These are phyloP conservation scores for Pandemis heparana DNA, from an alignment of 2,888 invertebrate genomes.

Conservation along the genomic window DNA sequence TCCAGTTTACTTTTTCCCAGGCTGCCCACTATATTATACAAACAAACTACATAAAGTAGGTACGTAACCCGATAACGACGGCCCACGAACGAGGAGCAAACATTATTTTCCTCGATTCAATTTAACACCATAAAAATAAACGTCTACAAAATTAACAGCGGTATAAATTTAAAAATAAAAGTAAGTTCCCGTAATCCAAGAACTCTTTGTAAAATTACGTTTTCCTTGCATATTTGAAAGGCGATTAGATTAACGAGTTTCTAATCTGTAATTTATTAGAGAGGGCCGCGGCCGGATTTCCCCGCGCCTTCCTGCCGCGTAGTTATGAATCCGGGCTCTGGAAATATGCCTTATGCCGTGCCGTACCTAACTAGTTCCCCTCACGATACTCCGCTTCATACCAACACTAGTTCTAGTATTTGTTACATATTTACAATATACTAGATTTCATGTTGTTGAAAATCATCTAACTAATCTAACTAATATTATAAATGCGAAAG, in stretches of 20 bases:
- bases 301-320: constrained; percentile 59
- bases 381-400: constrained; percentile 12
- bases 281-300: constrained; percentile 65
- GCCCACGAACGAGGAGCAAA: background rate
- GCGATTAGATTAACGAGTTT: constrained; percentile 78
- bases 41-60: background rate
- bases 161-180: constrained; percentile 35
- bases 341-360: constrained; percentile 30
- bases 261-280: constrained; percentile 79
- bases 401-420: background rate
- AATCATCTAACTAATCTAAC: too few species aligned
- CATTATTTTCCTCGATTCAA: background rate
- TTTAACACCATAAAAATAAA: constrained; percentile 16
- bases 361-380: constrained; percentile 20
- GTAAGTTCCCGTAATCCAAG: constrained; percentile 28
- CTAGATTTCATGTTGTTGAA: background rate
- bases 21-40: background rate
- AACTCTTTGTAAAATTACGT: constrained; percentile 54
- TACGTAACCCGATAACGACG: background rate
- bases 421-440: background rate
- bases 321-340: constrained; percentile 40
- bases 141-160: constrained; percentile 29
- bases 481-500: too few species aligned
- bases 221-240: constrained; percentile 53
- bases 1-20: background rate